phyloP scores from a whole-genome alignment of 2,113 vertebrate genomes.

The Vanacampus margaritifer region DNA sequence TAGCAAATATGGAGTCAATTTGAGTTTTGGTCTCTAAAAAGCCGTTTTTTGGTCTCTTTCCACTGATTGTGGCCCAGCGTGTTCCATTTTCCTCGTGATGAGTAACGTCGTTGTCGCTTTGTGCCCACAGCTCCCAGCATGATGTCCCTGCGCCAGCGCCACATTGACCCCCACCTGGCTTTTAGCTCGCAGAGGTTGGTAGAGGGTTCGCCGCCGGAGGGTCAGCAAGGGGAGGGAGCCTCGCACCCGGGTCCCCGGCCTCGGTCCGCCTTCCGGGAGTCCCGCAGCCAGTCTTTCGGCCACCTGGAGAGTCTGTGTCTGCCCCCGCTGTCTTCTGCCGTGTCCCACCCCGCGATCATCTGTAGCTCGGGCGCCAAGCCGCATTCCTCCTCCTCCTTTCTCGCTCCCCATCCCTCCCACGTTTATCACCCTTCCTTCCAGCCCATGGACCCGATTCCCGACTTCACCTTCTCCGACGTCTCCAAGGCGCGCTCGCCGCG shows the following conservation, averaged over 20 bases:
- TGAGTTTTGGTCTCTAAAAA: no score
- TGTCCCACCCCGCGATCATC: conserved; percentile 70
- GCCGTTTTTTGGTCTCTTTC: conserved; percentile 25
- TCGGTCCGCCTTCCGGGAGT: conserved; percentile 76
- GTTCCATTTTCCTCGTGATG: not conserved
- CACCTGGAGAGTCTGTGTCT: conserved; percentile 79
- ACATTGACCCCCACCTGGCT: conserved; percentile 86
- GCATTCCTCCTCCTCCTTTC: conserved; percentile 52
- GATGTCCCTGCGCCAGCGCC: conserved; percentile 88
- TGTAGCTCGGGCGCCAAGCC: conserved; percentile 61
- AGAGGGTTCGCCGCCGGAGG: conserved; percentile 78
- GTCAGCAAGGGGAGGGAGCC: conserved; percentile 73
- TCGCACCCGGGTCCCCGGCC: conserved; percentile 65
- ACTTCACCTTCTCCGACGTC: conserved; percentile 82
- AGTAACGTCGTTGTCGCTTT: conserved; percentile 49
- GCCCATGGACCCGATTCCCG: conserved; percentile 88
- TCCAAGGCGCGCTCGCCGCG: conserved; percentile 71
- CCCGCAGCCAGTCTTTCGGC: conserved; percentile 83
- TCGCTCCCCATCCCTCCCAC: conserved; percentile 71
- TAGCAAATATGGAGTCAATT: no score
- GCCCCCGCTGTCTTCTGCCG: conserved; percentile 69
- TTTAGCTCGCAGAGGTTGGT: conserved; percentile 98
- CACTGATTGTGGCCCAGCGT: not conserved
- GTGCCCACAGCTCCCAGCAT: conserved; percentile 85
- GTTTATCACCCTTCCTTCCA: conserved; percentile 85